A percentile compares a stretch with the other conserved stretches of the same genome.
Conservation (phyloP, 2,113 vertebrate species). For the Sinocyclocheilus rhinocerous region DNA sequence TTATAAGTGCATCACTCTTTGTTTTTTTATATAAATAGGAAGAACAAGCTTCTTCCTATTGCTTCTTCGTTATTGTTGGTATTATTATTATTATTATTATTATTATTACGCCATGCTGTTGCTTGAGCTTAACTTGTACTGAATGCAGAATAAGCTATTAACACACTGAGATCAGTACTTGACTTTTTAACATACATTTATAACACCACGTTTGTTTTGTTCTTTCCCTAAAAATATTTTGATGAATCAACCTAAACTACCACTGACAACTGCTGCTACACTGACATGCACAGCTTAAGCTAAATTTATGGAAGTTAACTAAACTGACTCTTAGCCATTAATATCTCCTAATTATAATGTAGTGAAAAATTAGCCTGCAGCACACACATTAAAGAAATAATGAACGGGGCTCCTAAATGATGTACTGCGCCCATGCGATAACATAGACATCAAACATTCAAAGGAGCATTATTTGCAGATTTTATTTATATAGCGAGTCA, state of each 20-base stretch:
- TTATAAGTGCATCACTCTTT: too few relatives aligned
- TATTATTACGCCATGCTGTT: too few relatives aligned
- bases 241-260: not conserved
- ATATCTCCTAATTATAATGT: conserved; percentile 67
- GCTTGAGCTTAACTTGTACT: too few relatives aligned
- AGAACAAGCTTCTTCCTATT: too few relatives aligned
- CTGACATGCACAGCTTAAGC: not conserved
- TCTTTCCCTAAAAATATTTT: conserved; percentile 2
- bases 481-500: conserved; percentile 69
- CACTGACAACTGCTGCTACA: not conserved
- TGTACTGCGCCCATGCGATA: conserved; percentile 72
- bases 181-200: conserved; percentile 10
- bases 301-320: conserved; percentile 42
- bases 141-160: too few relatives aligned
- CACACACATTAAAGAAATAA: conserved; percentile 65
- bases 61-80: too few relatives aligned
- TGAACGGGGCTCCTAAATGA: conserved; percentile 57
- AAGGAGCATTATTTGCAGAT: conserved; percentile 70
- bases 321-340: conserved; percentile 69
- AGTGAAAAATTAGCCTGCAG: conserved; percentile 70
- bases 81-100: too few relatives aligned
- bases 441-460: conserved; percentile 65
- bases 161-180: not conserved
- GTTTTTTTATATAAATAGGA: too few relatives aligned
- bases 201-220: not conserved